Evolutionary conservation across 2,888 invertebrate genomes (phyloP), one percentile per base, ranked within the genome.

Genomic region (Linyphia triangularis): DNA sequence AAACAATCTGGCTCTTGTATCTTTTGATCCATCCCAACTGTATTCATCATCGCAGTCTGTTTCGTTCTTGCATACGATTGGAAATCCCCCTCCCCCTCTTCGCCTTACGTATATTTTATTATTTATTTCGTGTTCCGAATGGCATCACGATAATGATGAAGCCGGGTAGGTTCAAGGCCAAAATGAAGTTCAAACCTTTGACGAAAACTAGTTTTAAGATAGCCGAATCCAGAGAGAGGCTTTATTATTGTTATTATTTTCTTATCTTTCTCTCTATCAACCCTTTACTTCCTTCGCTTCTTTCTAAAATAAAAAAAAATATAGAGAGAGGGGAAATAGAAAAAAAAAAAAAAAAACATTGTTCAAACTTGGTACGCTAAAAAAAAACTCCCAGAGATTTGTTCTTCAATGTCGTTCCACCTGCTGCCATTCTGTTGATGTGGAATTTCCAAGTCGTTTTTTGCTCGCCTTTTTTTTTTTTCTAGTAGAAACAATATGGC

Each of bases 91-190:
- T 24, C 63, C 63, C 63, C 63, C 26, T 33, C 24, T n/a, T 9
- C 65, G 16, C 26, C 19, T 28, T 19, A 43, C 26, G 24, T 26
- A 22, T 19, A 81, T 65, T 83, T 83, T 67, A 43, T 75, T 70
- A 63, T 75, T 83, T 63, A 75, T 63, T 75, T 43, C 83, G 43
- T 22, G 40, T 81, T 61, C 57, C n/a, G 26, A 79, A 79, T 79
- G 16, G 51, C 63, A 40, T 43, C 22, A 30, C 40, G 40, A 70
- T 82, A 75, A 84, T 84, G 75, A 75, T 51, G 84, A 75, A 84
- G 61, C 40, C 28, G 59, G 69, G 22, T 67, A 59, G 67, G 84
- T 84, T 84, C 84, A 84, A 84, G 84, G 84, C 67, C 75, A 84
- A 37, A 61, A 82, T 61, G 13, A 72, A 82, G 82, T 82, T 82